Evolutionary conservation across 2,888 invertebrate species (phyloP).

Genomic region (Plagodis pulveraria): DNA sequence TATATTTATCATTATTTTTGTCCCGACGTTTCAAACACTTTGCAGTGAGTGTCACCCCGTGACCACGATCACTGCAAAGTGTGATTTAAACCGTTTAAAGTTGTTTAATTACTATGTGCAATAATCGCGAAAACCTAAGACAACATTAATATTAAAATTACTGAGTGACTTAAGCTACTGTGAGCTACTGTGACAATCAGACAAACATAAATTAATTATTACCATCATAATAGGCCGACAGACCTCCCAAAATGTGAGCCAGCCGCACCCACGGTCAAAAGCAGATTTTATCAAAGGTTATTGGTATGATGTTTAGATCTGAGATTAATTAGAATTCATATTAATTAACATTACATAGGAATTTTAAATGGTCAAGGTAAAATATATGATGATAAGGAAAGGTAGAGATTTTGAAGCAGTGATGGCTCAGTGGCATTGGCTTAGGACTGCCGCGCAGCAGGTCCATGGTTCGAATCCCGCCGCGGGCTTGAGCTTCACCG

Average conservation of each 20-base stretch:
- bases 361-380: slow-evolving; percentile 5
- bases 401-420: too few relatives aligned
- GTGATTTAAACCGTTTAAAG: too few relatives aligned
- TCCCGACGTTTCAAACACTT: too few relatives aligned
- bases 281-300: slow-evolving; percentile 15
- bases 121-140: too few relatives aligned
- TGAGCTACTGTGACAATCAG: not conserved
- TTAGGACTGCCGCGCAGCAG: too few relatives aligned
- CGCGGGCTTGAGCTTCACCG: too few relatives aligned
- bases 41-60: too few relatives aligned
- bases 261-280: slow-evolving; percentile 9
- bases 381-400: not conserved
- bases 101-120: too few relatives aligned
- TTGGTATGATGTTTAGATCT: slow-evolving; percentile 14
- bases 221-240: slow-evolving; percentile 20
- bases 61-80: too few relatives aligned
- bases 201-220: slow-evolving; percentile 20
- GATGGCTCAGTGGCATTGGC: too few relatives aligned
- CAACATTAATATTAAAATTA: not conserved
- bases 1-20: too few relatives aligned
- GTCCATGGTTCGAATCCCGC: too few relatives aligned
- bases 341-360: not conserved
- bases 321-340: slow-evolving; percentile 11
- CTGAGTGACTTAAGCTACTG: slow-evolving; percentile 2
- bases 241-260: slow-evolving; percentile 20